phyloP scores from a whole-genome alignment of 2,888 invertebrate species.

The Prionchulus punctatus region DNA sequence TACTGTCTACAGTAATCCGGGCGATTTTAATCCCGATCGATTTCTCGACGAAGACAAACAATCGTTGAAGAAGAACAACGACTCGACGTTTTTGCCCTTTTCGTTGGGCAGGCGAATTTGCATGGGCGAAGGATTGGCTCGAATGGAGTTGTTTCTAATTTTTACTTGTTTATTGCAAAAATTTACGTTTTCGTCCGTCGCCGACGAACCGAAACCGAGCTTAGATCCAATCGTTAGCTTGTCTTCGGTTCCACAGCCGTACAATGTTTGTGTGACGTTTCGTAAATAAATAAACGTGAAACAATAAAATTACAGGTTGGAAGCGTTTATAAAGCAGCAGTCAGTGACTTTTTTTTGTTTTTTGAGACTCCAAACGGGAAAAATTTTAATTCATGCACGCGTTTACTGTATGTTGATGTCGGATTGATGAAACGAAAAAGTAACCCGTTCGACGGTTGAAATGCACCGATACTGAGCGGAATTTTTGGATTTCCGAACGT shows the following conservation, averaged over 20 bases:
- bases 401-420: no score
- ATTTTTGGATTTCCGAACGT: no score
- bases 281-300: not conserved
- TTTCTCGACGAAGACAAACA: slow-evolving; percentile 14
- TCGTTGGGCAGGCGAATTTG: slow-evolving; percentile 4
- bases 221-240: not conserved
- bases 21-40: slow-evolving; percentile 20
- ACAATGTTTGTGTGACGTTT: not conserved
- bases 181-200: not conserved
- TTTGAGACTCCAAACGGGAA: no score
- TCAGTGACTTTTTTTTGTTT: no score
- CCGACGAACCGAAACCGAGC: not conserved
- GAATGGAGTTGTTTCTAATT: slow-evolving; percentile 2
- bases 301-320: no score
- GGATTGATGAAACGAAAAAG: no score
- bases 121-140: slow-evolving; percentile 7
- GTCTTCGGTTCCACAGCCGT: not conserved
- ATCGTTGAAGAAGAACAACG: not conserved
- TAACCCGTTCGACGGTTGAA: no score
- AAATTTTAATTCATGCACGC: no score
- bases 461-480: no score
- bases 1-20: slow-evolving; percentile 16
- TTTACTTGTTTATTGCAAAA: not conserved
- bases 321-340: no score
- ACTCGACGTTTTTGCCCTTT: slow-evolving; percentile 3